Percentiles rank a stretch among this genome's conserved stretches.
Conservation (phyloP, 2,888 invertebrate genomes). For the Atherix ibis region DNA sequence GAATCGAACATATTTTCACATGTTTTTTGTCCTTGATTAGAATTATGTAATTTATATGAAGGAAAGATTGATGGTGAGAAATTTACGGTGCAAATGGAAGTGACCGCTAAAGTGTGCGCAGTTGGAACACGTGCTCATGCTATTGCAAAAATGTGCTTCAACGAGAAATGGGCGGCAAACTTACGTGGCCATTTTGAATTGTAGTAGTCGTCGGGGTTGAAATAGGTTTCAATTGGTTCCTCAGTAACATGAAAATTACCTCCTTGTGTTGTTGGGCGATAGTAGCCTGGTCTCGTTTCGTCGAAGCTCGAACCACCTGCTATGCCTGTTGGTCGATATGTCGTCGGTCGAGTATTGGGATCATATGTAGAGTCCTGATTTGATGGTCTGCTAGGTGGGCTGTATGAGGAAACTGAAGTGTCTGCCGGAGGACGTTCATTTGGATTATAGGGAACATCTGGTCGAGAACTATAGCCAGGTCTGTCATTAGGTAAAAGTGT, state of each 20-base stretch:
- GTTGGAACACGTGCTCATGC: too few relatives aligned
- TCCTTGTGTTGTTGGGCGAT: slow-evolving; percentile 9
- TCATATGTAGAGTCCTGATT: too few relatives aligned
- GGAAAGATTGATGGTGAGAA: too few relatives aligned
- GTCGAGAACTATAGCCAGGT: slow-evolving; percentile 1
- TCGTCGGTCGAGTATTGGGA: too few relatives aligned
- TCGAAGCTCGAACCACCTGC: background rate
- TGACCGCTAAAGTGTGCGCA: too few relatives aligned
- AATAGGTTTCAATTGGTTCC: slow-evolving; percentile 29
- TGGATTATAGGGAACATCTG: too few relatives aligned
- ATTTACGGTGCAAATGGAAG: too few relatives aligned
- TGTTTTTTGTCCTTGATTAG: too few relatives aligned
- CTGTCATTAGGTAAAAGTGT: slow-evolving; percentile 1
- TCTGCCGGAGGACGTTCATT: slow-evolving; percentile 2
- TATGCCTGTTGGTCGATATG: background rate
- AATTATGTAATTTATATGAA: too few relatives aligned
- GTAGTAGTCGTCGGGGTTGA: slow-evolving; percentile 30
- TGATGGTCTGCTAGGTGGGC: slow-evolving; percentile 1
- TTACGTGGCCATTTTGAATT: slow-evolving; percentile 23
- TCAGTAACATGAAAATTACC: slow-evolving; percentile 18
- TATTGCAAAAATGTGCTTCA: too few relatives aligned
- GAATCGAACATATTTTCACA: too few relatives aligned
- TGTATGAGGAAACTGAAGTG: background rate
- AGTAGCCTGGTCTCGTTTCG: slow-evolving; percentile 4
- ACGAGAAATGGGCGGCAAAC: too few relatives aligned